Base-by-base conservation (phyloP, 2,797 vertebrate species). In the Paramormyrops hopkinsi region DNA sequence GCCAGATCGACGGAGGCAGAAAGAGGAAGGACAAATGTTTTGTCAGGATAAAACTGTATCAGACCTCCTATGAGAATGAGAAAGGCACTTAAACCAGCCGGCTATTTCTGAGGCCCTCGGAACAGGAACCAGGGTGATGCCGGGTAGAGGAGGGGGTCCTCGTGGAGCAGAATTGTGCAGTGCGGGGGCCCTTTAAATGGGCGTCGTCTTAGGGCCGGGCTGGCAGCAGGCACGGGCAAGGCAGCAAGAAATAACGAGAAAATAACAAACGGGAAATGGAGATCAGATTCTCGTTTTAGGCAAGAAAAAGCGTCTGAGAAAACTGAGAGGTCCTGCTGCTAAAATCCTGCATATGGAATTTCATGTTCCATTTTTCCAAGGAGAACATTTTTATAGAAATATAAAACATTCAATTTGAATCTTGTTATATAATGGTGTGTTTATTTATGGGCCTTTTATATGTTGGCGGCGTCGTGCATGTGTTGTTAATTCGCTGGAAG, bases 21-120 rank as follows among this genome's bases (percentile, higher is more conserved):
- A 85, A 59, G 50, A 92, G 91, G 93, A 91, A 92, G 91, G 92
- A 93, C 90, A 93, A 93, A 94, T 92, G 92, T 94, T 95, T 93
- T 91, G 91, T 92, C 91, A 91, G 92, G 93, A 93, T 93, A 92
- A 90, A 91, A 93, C 91, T 92, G 89, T 88, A 89, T 93, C 82
- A 91, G 91, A 92, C 90, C 91, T 92, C 88, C 86, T 91, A 87
- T 83, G 89, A 69, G 90, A 90, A 90, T 86, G 86, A 87, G 88
- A 93, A 93, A 93, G 90, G 89, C 89, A 89, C 92, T 92, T 91
- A 93, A 91, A 91, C 87, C 89, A 59, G 86, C 88, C 44, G 82
- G 82, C 89, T 25, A 91, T 94, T 92, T 92, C 90, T 12, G 73
- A 87, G 87, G 51, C 3, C 82, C 89, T 89, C 69, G 89, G 93